Evolutionary conservation across 2,888 invertebrate species (phyloP).

Genomic region (Temnothorax unifasciatus): DNA sequence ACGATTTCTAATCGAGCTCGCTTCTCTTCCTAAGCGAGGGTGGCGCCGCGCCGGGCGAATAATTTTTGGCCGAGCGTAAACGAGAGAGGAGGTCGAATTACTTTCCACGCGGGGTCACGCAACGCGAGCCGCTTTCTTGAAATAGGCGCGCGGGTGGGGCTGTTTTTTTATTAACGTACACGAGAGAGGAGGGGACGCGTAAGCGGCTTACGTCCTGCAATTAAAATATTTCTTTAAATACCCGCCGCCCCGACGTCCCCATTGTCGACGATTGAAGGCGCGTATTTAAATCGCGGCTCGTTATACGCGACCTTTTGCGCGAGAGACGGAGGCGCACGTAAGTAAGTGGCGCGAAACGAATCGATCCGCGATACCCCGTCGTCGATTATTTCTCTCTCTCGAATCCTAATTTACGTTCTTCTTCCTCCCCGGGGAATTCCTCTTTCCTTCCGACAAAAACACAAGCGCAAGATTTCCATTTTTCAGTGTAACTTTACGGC

Average conservation of each 20-base stretch:
- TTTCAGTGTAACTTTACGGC: not conserved
- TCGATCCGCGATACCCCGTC: conserved; percentile 32
- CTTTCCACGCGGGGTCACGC: conserved; percentile 64
- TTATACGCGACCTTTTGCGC: conserved; percentile 60
- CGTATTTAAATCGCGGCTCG: conserved; percentile 68
- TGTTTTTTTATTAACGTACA: conserved; percentile 82
- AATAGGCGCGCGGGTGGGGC: conserved; percentile 68
- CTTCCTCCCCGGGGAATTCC: not conserved
- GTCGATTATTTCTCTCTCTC: conserved; percentile 15
- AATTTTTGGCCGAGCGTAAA: conserved; percentile 40
- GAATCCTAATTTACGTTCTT: conserved; percentile 21
- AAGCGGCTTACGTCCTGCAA: conserved; percentile 85
- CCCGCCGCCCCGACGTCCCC: conserved; percentile 66
- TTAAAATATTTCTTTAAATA: conserved; percentile 85
- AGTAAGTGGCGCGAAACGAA: conserved; percentile 37
- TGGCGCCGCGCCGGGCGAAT: not conserved
- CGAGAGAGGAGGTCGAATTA: conserved; percentile 69
- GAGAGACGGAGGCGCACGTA: conserved; percentile 27
- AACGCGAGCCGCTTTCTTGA: conserved; percentile 65
- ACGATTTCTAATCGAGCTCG: not conserved
- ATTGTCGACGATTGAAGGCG: conserved; percentile 68
- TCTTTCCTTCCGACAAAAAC: not conserved
- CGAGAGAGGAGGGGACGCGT: conserved; percentile 75
- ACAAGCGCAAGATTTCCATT: too few species aligned
- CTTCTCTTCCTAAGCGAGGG: not conserved